Percentiles rank a stretch among this genome's conserved stretches.
Evolutionary conservation across 1,140 invertebrate species (phyloP).

Genomic region (Chironomus striatipennis): DNA sequence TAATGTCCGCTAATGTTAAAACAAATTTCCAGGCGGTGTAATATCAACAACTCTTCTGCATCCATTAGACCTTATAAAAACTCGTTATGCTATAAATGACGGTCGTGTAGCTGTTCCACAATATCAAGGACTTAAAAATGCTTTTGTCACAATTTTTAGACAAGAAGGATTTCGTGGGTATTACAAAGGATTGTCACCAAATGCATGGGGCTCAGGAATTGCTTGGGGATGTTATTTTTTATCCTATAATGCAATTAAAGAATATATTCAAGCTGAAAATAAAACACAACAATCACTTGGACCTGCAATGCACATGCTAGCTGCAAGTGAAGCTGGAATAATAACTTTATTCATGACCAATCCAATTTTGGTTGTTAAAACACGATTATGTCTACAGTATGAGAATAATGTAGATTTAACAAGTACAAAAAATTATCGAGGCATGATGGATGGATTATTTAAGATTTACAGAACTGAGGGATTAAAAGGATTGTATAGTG

Average conservation of each 20-base stretch:
- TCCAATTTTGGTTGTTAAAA: conserved; percentile 97
- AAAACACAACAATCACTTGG: conserved; percentile 67
- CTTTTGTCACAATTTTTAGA: conserved; percentile 76
- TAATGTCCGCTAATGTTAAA: background rate
- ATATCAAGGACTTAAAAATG: conserved; percentile 79
- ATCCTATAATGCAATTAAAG: conserved; percentile 92
- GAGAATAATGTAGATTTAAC: conserved; percentile 45
- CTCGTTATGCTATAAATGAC: conserved; percentile 95
- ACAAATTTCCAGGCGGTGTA: conserved; percentile 61
- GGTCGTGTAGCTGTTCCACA: conserved; percentile 69
- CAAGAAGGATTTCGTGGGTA: conserved; percentile 83
- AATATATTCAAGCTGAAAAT: conserved; percentile 77
- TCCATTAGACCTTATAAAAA: conserved; percentile 93
- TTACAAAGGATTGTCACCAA: conserved; percentile 90
- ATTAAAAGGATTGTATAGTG: conserved; percentile 79
- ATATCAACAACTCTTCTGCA: conserved; percentile 83
- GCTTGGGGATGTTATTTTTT: conserved; percentile 98
- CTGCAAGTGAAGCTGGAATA: conserved; percentile 85
- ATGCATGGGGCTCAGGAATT: conserved; percentile 89
- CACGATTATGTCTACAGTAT: conserved; percentile 79
- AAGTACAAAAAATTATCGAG: conserved; percentile 57
- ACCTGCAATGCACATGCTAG: conserved; percentile 77
- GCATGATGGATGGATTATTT: conserved; percentile 81
- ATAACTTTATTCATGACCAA: conserved; percentile 88
- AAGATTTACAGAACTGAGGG: conserved; percentile 91